phyloP scores from a whole-genome alignment of 35 echinoderm and acorn worm genomes.

The Antedon bifida region DNA sequence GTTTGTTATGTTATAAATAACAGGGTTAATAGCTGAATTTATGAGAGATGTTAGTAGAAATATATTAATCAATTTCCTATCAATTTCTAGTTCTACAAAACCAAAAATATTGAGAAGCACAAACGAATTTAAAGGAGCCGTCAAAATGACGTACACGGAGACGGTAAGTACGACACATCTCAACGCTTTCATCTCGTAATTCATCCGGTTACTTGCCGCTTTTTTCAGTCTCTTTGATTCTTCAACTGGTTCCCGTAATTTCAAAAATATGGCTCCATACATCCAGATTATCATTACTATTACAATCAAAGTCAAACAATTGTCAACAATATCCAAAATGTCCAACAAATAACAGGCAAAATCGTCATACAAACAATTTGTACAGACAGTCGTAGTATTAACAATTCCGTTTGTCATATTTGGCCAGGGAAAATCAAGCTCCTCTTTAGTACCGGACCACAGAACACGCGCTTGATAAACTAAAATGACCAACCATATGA shows the following conservation, averaged over 20 bases:
- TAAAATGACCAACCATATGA: not conserved
- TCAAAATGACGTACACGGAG: too few relatives aligned
- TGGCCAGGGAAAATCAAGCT: not conserved
- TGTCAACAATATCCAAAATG: not conserved
- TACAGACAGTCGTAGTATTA: not conserved
- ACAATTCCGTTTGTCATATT: not conserved
- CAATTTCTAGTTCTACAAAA: too few relatives aligned
- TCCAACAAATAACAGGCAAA: not conserved
- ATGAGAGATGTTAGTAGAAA: too few relatives aligned
- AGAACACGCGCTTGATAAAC: not conserved
- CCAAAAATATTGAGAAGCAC: too few relatives aligned
- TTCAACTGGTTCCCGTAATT: not conserved
- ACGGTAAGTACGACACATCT: too few relatives aligned
- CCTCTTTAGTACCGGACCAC: not conserved
- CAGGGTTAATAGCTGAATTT: too few relatives aligned
- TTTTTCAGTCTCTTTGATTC: not conserved
- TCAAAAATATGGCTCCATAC: not conserved
- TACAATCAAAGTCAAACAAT: not conserved
- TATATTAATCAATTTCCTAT: too few relatives aligned
- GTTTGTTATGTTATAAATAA: too few relatives aligned
- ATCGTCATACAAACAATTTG: not conserved
- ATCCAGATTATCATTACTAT: not conserved
- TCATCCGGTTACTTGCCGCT: not conserved
- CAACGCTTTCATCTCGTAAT: too few relatives aligned
- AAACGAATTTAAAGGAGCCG: too few relatives aligned